Base-by-base conservation (phyloP, 2,888 invertebrate genomes). In the Conchocele bisecta region DNA sequence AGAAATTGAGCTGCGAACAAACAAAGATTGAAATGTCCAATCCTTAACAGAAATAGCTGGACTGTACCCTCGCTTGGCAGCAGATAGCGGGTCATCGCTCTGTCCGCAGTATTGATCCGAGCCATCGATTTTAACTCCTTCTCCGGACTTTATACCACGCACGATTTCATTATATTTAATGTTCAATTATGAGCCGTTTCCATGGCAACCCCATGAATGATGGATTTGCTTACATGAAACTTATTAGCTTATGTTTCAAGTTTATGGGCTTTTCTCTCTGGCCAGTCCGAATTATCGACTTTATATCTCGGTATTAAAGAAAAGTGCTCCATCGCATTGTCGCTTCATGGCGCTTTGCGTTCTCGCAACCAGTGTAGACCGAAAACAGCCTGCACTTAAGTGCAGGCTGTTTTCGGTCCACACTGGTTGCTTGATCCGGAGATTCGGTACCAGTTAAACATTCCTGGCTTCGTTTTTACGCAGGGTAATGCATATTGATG, bases 151-250 rank as follows among this genome's bases (percentile, higher is more conserved):
- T 60, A 76, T 76, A 69, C 72, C 60, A 65, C 72, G 76, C 76
- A 72, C 76, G 76, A 76, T 76, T 76, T 76, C 76, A 76, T 76
- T 76, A 76, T 76, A 76, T 76, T 76, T 76, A 76, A 76, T 76
- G 76, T 76, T 76, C 76, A 76, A 76, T 76, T 76, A 76, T 72
- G 68, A 68, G 39, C 44, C 4, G 76, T 76, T 72, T 64, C 76
- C 57, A 65, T 60, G 72, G 69, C 17, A 42, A 76, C 72, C 41
- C 29, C 64, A 58, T 65, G 66, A 65, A 76, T 76, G 76, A 76
- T 76, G 57, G 76, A 76, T 65, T 72, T 72, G 53, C 76, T 65
- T 69, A 68, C 65, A 65, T 66, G 72, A 69, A 72, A 69, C 72
- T 72, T 72, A 76, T 76, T 76, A 69, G 65, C 66, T 76, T 72